phyloP scores from a whole-genome alignment of 2,797 vertebrate genomes.

The Stomatorhinus walkeri region DNA sequence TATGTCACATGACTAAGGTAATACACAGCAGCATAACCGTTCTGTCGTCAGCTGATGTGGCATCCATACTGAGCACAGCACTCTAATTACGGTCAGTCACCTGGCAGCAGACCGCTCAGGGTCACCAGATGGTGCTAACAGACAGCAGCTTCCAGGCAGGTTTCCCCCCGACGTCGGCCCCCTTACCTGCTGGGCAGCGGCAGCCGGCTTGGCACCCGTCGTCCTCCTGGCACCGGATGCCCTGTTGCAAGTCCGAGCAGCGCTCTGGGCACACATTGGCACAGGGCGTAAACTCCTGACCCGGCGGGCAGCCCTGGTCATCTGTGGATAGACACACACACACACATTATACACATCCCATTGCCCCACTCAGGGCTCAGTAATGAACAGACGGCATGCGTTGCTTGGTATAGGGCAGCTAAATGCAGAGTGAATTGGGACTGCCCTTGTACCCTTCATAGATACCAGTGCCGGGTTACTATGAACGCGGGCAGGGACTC shows the following conservation, averaged over 20 bases:
- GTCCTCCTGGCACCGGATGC: conserved; percentile 60
- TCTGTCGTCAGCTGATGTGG: not conserved
- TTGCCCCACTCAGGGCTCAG: not conserved
- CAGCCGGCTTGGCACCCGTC: conserved; percentile 71
- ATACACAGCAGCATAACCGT: not conserved
- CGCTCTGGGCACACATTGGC: conserved; percentile 73
- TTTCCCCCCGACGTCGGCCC: not conserved
- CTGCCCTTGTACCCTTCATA: not conserved
- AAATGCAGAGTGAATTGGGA: not conserved
- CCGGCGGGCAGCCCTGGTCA: conserved; percentile 62
- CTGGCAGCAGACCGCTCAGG: not conserved
- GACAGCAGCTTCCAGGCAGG: not conserved
- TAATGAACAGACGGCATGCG: not conserved
- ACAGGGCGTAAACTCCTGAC: conserved; percentile 64
- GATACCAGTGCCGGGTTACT: not conserved
- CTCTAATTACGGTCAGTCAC: not conserved
- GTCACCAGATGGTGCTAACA: not conserved
- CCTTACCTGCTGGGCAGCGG: conserved; percentile 65
- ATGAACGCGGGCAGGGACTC: not conserved
- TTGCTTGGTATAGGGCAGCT: not conserved
- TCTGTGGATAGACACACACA: conserved; percentile 35
- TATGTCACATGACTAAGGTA: not conserved
- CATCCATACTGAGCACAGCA: not conserved
- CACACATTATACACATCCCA: not conserved
- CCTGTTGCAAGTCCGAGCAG: conserved; percentile 80